Percentiles rank a stretch among this genome's conserved stretches.
Evolutionary conservation across 2,113 vertebrate species (phyloP).

Genomic region (Chloroceryle aenea): DNA sequence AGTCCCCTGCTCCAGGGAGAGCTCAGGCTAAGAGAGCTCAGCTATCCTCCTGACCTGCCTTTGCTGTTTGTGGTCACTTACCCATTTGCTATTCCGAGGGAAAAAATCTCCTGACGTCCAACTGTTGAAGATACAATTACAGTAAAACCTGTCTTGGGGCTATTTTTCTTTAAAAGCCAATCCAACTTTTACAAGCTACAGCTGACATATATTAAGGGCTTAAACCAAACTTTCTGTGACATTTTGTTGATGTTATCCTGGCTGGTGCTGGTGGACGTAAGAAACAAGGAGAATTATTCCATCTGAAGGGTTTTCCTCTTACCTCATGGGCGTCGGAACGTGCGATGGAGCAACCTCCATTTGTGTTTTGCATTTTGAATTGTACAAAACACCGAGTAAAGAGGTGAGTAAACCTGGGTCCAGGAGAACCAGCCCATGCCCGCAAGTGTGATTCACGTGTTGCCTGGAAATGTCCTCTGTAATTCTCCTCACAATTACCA

Average conservation of each 20-base stretch:
- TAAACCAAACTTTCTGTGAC: conserved; percentile 51
- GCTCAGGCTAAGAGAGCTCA: neutral
- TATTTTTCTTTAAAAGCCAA: conserved; percentile 51
- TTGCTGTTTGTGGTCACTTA: neutral
- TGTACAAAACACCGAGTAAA: neutral
- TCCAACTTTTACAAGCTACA: conserved; percentile 37
- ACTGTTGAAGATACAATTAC: conserved; percentile 16
- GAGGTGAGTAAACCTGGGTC: neutral
- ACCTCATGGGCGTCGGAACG: neutral
- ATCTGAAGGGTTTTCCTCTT: conserved; percentile 1
- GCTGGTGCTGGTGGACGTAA: neutral
- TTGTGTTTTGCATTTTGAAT: neutral
- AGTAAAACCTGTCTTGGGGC: conserved; percentile 33
- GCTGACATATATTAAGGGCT: conserved; percentile 53
- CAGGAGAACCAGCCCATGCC: neutral
- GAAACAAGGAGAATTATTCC: conserved; percentile 1
- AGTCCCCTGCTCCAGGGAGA: neutral
- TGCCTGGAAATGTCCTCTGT: neutral
- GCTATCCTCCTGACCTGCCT: neutral
- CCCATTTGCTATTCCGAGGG: neutral
- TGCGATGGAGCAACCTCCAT: neutral
- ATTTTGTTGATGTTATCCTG: conserved; percentile 47
- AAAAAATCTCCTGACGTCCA: neutral
- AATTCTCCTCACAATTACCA: neutral
- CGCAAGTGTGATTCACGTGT: neutral